phyloP scores from a whole-genome alignment of 2,113 vertebrate genomes.

The Dicentrarchus labrax region DNA sequence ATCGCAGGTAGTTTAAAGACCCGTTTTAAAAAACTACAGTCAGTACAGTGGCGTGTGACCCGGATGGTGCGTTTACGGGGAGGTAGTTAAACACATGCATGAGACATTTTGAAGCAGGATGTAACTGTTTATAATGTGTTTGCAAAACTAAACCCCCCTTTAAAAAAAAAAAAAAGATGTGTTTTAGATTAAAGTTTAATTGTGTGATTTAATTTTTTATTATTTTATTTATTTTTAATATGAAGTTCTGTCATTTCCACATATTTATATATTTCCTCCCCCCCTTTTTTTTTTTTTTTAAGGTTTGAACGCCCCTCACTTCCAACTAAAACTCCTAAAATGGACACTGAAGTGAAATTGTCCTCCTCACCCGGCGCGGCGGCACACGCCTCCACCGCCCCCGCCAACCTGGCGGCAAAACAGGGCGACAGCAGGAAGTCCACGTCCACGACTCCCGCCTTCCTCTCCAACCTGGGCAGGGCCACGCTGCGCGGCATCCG shows the following conservation, averaged over 20 bases:
- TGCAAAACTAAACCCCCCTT: too few species aligned
- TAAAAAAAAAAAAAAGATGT: too few species aligned
- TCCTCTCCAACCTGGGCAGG: constrained; percentile 92
- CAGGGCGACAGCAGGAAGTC: constrained; percentile 82
- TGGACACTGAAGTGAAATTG: constrained; percentile 66
- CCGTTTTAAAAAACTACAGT: background rate
- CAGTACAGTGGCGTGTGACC: background rate
- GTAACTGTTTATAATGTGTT: background rate
- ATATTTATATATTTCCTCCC: too few species aligned
- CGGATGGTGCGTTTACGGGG: background rate
- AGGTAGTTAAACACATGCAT: background rate
- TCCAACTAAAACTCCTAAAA: constrained; percentile 18
- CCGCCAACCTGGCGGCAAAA: constrained; percentile 52
- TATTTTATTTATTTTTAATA: too few species aligned
- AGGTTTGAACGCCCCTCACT: too few species aligned
- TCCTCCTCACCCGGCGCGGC: constrained; percentile 42
- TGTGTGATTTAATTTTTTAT: too few species aligned
- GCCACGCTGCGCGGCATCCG: constrained; percentile 93
- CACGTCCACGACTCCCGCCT: constrained; percentile 79
- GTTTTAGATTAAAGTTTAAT: too few species aligned
- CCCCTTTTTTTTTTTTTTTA: too few species aligned
- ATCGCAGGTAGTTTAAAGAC: constrained; percentile 58
- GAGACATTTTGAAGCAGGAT: background rate
- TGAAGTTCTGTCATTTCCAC: too few species aligned
- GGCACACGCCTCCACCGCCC: constrained; percentile 5